Base-by-base conservation (phyloP, 2,888 invertebrate genomes). In the Onchidella celtica region DNA sequence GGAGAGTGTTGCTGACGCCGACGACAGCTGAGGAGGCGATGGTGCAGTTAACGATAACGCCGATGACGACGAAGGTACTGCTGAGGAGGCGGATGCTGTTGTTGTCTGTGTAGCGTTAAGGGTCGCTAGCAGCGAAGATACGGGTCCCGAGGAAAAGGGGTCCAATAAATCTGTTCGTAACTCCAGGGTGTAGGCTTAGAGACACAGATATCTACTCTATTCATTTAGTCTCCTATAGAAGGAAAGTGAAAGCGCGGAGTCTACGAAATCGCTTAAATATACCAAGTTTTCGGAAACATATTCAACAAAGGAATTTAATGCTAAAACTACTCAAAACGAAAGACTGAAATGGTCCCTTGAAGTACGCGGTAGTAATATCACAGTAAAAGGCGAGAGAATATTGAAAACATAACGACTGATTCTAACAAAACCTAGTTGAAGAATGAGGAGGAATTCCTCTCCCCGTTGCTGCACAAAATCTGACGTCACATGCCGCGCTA, bases 401-500 rank as follows among this genome's bases (percentile, higher is more conserved):
- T 11, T 47, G 17, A 47, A 6, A 17, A 47, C 9, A 47, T 9
- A 6, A 40, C 1, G 47, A 75, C n/a, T 73, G 65, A 47, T 32
- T 40, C 47, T 0, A 65, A 55, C 47, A 47, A 0, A 32, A 6
- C 47, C n/a, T 14, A 29, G 65, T 47, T 6, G 27, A 27, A 6
- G 4, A 27, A 61, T n/a, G n/a, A 61, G 61, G 9, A 32, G 66
- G 32, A 66, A 29, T 66, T 32, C 66, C 32, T 3, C 29, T 68
- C 32, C 27, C 32, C 32, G 47, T 34, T 11, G 68, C 57, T 34
- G 66, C 63, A 77, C 57, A 68, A 27, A 77, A 24, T 63, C 32
- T 79, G 79, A 79, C 79, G 79, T 79, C 79, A 79, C 72, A 63
- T 57, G 40, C 55, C 21, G 70, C 11, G 72, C 47, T 72, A 79